These are phyloP conservation scores for Carabus problematicus DNA, from an alignment of 2,888 invertebrate genomes.

Conservation along the genomic window DNA sequence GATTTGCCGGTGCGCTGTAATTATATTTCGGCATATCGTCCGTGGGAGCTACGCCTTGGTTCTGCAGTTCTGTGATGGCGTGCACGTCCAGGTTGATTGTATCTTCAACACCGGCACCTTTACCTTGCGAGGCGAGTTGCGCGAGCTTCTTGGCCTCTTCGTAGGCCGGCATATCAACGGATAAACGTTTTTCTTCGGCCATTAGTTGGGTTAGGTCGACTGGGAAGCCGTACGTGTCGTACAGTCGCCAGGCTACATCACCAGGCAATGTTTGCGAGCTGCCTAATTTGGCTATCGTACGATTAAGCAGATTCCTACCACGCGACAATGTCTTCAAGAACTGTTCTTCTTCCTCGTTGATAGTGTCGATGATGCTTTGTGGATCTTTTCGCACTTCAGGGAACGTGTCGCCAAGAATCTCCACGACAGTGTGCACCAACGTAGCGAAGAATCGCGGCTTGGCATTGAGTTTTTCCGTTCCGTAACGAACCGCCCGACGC, in stretches of 20 bases:
- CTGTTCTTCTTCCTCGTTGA: constrained; percentile 97
- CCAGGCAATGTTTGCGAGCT: constrained; percentile 81
- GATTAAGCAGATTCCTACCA: constrained; percentile 88
- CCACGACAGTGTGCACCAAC: constrained; percentile 88
- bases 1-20: constrained; percentile 74
- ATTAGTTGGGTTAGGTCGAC: constrained; percentile 96
- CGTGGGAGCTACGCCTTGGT: constrained; percentile 76
- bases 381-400: constrained; percentile 89
- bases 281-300: constrained; percentile 86
- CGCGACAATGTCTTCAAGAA: constrained; percentile 94
- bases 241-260: constrained; percentile 94
- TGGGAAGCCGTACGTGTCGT: constrained; percentile 99
- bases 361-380: constrained; percentile 87
- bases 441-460: constrained; percentile 94
- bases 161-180: constrained; percentile 88
- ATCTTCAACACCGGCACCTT: constrained; percentile 80
- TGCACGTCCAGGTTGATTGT: constrained; percentile 93
- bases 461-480: constrained; percentile 94
- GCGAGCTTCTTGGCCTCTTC: constrained; percentile 92
- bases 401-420: constrained; percentile 80
- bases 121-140: constrained; percentile 86
- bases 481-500: constrained; percentile 93
- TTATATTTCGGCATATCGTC: constrained; percentile 93
- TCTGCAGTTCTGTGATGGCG: constrained; percentile 89
- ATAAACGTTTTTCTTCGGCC: constrained; percentile 93